Base-by-base conservation (phyloP, 2,113 vertebrate genomes). In the Semnornis frantzii region DNA sequence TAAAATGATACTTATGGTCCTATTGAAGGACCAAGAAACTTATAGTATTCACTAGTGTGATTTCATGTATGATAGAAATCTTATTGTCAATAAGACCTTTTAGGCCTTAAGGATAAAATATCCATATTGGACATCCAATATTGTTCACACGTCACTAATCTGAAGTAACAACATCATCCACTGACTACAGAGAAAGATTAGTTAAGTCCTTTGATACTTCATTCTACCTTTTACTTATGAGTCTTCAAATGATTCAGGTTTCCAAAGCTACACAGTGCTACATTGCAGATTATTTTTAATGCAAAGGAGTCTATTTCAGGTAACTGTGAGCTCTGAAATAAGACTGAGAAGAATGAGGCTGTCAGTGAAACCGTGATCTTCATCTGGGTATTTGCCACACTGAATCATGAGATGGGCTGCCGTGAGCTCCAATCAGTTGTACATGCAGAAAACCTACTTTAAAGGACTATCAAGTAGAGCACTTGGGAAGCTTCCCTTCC, bases 271-370 rank as follows among this genome's bases (percentile, higher is more conserved):
- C 46, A 15, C 9, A 30, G 23, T 75, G 65, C n/a, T 82, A 33
- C 50, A 64, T 1, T 79, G 50, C 12, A 74, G 46, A 46, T 31
- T 75, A 54, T 79, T 90, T 72, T 79, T 65, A 85, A 88, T 78
- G 59, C 55, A 76, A 30, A 89, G 27, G 30, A 76, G 17, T 78
- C 52, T 76, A 75, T 85, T 94, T 88, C 78, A 85, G 84, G 63
- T 85, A 73, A 34, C 74, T 34, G 8, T 46, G 63, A 70, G 27
- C n/a, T 94, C 92, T 94, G 84, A 92, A 96, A 87, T 82, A 79
- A 55, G 31, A 31, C 63, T 66, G 66, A 90, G 74, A 93, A 94
- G 89, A 94, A 84, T 87, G n/a, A 89, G 50, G 50, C 15, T 92
- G 74, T 73, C 86, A 89, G 50, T 11, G 46, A 89, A 71, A 85